phyloP scores from a whole-genome alignment of 1,140 invertebrate genomes.

The Orussus abietinus region DNA sequence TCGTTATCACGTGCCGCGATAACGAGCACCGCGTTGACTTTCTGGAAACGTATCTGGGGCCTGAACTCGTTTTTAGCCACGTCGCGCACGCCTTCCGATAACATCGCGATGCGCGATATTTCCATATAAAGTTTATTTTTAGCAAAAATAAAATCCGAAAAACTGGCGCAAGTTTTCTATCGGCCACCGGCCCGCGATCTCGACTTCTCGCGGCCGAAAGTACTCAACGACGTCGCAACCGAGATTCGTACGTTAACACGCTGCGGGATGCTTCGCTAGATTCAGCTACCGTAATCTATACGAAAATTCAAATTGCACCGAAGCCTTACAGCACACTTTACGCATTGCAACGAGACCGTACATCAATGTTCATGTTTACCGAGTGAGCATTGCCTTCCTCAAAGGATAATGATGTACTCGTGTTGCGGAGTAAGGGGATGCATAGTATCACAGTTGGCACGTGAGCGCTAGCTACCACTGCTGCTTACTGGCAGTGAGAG shows the following conservation, averaged over 20 bases:
- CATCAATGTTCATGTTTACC: conserved; percentile 27
- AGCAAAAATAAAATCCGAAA: conserved; percentile 4
- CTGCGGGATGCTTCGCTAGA: conserved; percentile 24
- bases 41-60: no score
- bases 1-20: conserved; percentile 2
- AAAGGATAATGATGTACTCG: conserved; percentile 48
- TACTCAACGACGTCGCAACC: no score
- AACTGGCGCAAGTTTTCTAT: no score
- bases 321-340: conserved; percentile 41
- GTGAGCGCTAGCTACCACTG: conserved; percentile 52
- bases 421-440: conserved; percentile 40
- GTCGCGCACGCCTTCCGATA: no score
- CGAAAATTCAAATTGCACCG: conserved; percentile 46
- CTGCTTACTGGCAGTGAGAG: conserved; percentile 51
- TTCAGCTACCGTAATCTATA: conserved; percentile 33
- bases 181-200: no score
- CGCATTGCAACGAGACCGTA: conserved; percentile 32
- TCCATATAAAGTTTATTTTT: no score
- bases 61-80: no score
- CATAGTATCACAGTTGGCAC: conserved; percentile 53
- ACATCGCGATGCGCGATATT: no score
- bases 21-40: conserved; percentile 1
- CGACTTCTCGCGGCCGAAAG: no score
- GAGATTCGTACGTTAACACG: conserved; percentile 38
- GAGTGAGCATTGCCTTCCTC: conserved; percentile 26